Evolutionary conservation across 2,888 invertebrate species (phyloP), one percentile per base, ranked within the genome.

Genomic region (Lagria hirta): DNA sequence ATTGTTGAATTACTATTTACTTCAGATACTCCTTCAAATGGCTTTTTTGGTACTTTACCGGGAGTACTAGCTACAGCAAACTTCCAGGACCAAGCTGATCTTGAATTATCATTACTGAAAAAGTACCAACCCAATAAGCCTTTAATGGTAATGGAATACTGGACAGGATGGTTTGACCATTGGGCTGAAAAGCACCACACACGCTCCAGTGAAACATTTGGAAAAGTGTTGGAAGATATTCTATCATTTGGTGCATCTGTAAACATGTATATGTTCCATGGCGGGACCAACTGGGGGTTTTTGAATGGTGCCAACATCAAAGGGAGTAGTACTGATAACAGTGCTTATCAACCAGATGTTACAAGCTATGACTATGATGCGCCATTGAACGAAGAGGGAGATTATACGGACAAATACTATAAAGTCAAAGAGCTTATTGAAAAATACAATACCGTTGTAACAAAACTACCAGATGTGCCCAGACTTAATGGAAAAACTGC

Each of bases 221-320:
- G 43, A 6, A 43, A 53, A 5, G 55, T 60, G 36, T 51, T 65
- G 6, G 51, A 62, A 22, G 49, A 48, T 7, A 68, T 69, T 42
- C 43, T 70, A 5, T 41, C 32, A 26, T 67, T 52, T 49, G 61
- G 62, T 1, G 54, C 65, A 6, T 65, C 84, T 33, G 82, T 94
- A 20, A 95, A 92, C 63, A 80, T 94, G 57, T 96, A 94, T 65
- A 90, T 95, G 87, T 93, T 92, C 71, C 86, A 83, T 61, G 95
- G 95, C n/a, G 94, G 95, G 32, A 88, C 88, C 1, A 93, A 88
- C 63, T 89, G 86, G 65, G 89, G 83, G 41, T 90, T 84, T 33
- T 48, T 62, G 38, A 69, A 65, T 43, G 68, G 68, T 3, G 64
- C 52, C 21, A 65, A 60, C 44, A 42, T 52, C 56, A 62, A 41